Conservation (phyloP, 2,888 invertebrate species). For the Drosophila anomelani region DNA sequence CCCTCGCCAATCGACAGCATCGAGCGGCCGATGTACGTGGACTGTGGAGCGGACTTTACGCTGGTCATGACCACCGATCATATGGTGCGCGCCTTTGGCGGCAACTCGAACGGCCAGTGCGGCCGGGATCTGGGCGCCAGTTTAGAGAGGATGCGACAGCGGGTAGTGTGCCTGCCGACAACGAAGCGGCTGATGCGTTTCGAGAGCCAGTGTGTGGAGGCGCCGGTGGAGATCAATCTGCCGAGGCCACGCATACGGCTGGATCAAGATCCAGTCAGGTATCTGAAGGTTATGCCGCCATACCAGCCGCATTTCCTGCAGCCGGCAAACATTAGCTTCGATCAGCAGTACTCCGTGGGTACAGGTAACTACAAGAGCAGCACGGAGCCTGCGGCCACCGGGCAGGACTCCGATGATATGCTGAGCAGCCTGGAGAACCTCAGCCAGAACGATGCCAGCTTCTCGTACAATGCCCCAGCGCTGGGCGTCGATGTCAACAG, state of each 20-base stretch:
- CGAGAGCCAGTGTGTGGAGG: conserved; percentile 84
- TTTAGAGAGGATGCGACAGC: conserved; percentile 82
- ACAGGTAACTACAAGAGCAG: conserved; percentile 76
- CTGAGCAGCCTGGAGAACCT: conserved; percentile 83
- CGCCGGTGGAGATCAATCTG: conserved; percentile 83
- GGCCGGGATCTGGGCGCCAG: conserved; percentile 83
- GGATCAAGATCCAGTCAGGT: conserved; percentile 83
- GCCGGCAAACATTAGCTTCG: conserved; percentile 79
- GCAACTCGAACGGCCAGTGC: conserved; percentile 84
- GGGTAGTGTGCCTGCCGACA: conserved; percentile 83
- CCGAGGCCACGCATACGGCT: conserved; percentile 83
- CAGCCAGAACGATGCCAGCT: conserved; percentile 81
- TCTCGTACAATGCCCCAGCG: conserved; percentile 66
- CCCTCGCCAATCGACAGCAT: conserved; percentile 83
- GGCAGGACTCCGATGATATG: conserved; percentile 83
- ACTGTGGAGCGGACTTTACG: conserved; percentile 85
- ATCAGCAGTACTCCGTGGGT: conserved; percentile 64
- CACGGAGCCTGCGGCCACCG: conserved; percentile 72
- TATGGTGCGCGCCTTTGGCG: conserved; percentile 84
- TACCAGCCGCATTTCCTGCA: conserved; percentile 82
- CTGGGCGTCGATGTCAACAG: conserved; percentile 59
- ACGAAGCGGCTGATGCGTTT: conserved; percentile 84
- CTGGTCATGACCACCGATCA: conserved; percentile 84
- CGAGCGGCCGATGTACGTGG: conserved; percentile 83
- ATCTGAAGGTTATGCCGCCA: conserved; percentile 83